These are phyloP conservation scores for Diaperis boleti DNA, from an alignment of 2,888 invertebrate genomes.

Conservation along the genomic window DNA sequence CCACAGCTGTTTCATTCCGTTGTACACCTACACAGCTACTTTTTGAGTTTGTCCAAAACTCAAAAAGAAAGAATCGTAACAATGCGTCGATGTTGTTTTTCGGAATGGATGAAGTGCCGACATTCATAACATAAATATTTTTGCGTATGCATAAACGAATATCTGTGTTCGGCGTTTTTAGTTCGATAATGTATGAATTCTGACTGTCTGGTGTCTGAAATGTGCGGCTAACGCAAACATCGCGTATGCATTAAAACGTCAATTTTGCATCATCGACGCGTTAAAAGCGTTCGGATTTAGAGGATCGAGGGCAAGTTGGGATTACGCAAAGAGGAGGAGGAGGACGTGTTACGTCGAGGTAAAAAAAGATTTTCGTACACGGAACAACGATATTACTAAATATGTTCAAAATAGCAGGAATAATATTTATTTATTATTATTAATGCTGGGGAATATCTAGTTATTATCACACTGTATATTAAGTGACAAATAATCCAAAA, in stretches of 20 bases:
- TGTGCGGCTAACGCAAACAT: conserved; percentile 34
- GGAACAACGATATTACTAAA: no score
- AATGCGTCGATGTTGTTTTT: background rate
- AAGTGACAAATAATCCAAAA: no score
- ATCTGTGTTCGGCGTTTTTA: conserved; percentile 39
- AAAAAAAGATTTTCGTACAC: no score
- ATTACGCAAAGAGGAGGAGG: background rate
- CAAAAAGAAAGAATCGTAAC: background rate
- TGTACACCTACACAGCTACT: conserved; percentile 22
- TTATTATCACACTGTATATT: no score
- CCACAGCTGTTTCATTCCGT: conserved; percentile 33
- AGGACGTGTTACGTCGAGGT: conserved; percentile 11
- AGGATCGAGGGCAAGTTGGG: conserved; percentile 4
- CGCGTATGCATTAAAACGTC: conserved; percentile 51
- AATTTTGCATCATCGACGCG: conserved; percentile 47
- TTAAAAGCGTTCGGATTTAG: conserved; percentile 23
- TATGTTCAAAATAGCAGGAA: no score
- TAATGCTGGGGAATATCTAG: no score
- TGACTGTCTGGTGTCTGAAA: conserved; percentile 29
- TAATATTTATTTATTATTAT: no score
- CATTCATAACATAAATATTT: conserved; percentile 41
- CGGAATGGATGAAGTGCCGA: background rate
- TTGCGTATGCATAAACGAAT: conserved; percentile 40
- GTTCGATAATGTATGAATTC: conserved; percentile 32
- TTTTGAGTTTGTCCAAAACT: conserved; percentile 3